Percentiles rank a stretch among this genome's conserved stretches.
Conservation (phyloP, 2,113 vertebrate species). For the Rhea pennata region DNA sequence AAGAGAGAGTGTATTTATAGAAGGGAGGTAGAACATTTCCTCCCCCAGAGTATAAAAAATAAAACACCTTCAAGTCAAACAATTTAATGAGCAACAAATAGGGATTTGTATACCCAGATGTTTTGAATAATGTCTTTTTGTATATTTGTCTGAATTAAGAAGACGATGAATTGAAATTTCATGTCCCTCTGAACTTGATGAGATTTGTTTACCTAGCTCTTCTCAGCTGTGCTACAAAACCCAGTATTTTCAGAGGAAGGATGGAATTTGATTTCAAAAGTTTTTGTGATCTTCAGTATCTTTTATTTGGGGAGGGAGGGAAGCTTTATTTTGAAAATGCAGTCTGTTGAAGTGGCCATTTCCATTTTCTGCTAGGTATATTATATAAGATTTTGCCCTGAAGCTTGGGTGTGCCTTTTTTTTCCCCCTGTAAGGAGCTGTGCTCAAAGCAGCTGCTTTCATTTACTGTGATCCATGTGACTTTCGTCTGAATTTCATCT, state of each 20-base stretch:
- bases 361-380: neutral
- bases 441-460: constrained; percentile 47
- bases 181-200: neutral
- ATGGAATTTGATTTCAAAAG: neutral
- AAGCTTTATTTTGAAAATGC: neutral
- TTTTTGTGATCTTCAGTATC: neutral
- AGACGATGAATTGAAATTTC: neutral
- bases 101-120: constrained; percentile 17
- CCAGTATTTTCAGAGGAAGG: neutral
- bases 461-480: constrained; percentile 25
- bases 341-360: neutral
- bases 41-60: neutral
- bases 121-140: neutral
- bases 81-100: neutral
- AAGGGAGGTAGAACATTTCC: constrained; percentile 36
- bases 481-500: constrained; percentile 39
- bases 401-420: neutral
- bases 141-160: constrained; percentile 18
- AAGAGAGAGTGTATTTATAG: constrained; percentile 22
- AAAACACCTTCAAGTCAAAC: neutral
- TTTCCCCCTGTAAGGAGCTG: neutral
- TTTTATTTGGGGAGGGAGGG: neutral
- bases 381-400: neutral
- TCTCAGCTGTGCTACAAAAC: neutral
- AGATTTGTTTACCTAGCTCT: neutral